Evolutionary conservation across 2,797 vertebrate species (phyloP).

Genomic region (Uromys caudimaculatus): DNA sequence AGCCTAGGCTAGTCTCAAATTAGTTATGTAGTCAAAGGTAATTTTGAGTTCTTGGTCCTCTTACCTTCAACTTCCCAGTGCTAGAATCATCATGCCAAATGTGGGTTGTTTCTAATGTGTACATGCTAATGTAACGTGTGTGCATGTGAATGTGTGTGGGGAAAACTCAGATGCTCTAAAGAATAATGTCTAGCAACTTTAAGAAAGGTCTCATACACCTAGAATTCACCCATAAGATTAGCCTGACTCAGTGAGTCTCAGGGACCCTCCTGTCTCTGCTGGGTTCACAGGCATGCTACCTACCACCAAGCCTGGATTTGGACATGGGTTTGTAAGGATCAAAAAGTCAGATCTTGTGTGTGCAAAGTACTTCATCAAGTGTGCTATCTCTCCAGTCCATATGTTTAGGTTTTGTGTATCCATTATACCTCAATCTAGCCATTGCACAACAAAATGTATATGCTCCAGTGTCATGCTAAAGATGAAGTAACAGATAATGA

Average conservation of each 20-base stretch:
- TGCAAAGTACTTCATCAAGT: neutral
- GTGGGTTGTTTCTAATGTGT: neutral
- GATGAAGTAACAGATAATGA: neutral
- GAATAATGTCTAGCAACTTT: neutral
- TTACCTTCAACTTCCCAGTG: neutral
- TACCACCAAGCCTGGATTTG: neutral
- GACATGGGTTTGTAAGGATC: neutral
- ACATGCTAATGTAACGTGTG: neutral
- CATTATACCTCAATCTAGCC: neutral
- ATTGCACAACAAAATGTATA: neutral
- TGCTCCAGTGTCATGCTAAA: slow-evolving; percentile 35
- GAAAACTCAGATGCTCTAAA: neutral
- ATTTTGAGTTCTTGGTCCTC: neutral
- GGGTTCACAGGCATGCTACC: neutral
- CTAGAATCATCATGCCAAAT: neutral
- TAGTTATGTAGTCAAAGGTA: neutral
- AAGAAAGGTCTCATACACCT: neutral
- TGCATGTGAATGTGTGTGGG: neutral
- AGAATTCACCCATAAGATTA: neutral
- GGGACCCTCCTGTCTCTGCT: neutral
- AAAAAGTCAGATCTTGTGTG: neutral
- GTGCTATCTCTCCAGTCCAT: neutral
- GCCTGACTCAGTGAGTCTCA: neutral
- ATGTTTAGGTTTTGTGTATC: neutral
- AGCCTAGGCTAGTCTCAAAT: neutral